Percentiles rank a stretch among this genome's conserved stretches.
phyloP scores from a whole-genome alignment of 1,140 invertebrate genomes.

The Proctacanthus coquilletti region DNA sequence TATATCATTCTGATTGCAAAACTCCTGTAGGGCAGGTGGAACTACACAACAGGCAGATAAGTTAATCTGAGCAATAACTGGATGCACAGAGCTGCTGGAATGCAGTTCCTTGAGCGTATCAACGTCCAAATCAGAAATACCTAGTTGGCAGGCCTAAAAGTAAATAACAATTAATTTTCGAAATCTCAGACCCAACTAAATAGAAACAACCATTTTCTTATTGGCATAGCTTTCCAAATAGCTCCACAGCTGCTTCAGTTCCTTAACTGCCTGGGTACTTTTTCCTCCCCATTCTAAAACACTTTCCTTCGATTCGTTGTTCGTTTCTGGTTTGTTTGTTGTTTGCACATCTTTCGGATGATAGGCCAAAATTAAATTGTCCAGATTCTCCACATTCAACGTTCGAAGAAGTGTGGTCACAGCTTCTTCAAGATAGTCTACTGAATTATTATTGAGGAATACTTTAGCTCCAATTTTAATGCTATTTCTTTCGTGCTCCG shows the following conservation, averaged over 20 bases:
- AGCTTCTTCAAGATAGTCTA: constrained; percentile 15
- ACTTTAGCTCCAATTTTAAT: constrained; percentile 49
- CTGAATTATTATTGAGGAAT: constrained; percentile 36
- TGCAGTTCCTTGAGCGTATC: constrained; percentile 59
- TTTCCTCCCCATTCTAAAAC: constrained; percentile 19
- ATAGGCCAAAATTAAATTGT: constrained; percentile 27
- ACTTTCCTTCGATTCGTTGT: constrained; percentile 1
- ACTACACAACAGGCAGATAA: constrained; percentile 91
- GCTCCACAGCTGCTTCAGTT: constrained; percentile 41
- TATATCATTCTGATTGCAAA: constrained; percentile 79
- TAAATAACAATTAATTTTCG: neutral
- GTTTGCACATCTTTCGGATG: constrained; percentile 16
- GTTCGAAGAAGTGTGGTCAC: constrained; percentile 17
- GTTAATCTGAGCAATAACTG: constrained; percentile 89
- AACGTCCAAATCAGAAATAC: constrained; percentile 79
- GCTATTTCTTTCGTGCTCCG: constrained; percentile 41
- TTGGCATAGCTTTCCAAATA: constrained; percentile 18
- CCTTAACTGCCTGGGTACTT: constrained; percentile 32
- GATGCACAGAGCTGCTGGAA: constrained; percentile 67
- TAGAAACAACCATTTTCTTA: constrained; percentile 9
- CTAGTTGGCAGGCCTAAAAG: constrained; percentile 49
- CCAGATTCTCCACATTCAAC: constrained; percentile 23
- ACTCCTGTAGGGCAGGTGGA: constrained; percentile 72
- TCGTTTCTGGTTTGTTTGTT: constrained; percentile 6
- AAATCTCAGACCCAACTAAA: neutral